Percentiles rank a stretch among this genome's conserved stretches.
Conservation (phyloP, 2,888 invertebrate genomes). For the Magallana nippona region DNA sequence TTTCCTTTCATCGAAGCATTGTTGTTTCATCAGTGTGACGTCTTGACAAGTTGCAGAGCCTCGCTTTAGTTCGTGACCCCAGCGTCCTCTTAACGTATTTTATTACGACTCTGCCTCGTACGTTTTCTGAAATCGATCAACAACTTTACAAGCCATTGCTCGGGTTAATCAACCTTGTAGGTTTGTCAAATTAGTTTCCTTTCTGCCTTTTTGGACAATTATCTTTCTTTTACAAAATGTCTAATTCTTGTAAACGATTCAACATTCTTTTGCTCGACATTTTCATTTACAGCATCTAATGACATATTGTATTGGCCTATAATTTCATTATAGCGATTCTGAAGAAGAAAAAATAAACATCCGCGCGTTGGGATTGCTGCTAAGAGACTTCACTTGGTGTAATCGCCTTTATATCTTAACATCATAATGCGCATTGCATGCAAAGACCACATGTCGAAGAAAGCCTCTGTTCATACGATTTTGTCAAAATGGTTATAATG, state of each 20-base stretch:
- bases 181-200: constrained; percentile 33
- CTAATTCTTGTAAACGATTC: not conserved
- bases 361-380: too few species aligned
- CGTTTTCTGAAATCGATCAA: constrained; percentile 9
- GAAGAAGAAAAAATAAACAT: not conserved
- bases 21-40: not conserved
- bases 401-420: too few species aligned
- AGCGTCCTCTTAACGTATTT: not conserved
- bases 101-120: not conserved
- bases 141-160: constrained; percentile 27
- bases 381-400: too few species aligned
- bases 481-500: not conserved
- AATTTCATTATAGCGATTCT: not conserved
- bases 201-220: constrained; percentile 26
- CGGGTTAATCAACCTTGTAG: constrained; percentile 30
- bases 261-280: constrained; percentile 5
- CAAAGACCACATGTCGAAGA: not conserved
- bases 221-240: constrained; percentile 12
- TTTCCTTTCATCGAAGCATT: not conserved
- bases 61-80: not conserved
- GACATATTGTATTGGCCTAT: not conserved
- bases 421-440: not conserved
- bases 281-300: constrained; percentile 7
- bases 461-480: not conserved
- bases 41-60: constrained; percentile 9